Base-by-base conservation (phyloP, 1,140 invertebrate species). In the Marisa cornuarietis region DNA sequence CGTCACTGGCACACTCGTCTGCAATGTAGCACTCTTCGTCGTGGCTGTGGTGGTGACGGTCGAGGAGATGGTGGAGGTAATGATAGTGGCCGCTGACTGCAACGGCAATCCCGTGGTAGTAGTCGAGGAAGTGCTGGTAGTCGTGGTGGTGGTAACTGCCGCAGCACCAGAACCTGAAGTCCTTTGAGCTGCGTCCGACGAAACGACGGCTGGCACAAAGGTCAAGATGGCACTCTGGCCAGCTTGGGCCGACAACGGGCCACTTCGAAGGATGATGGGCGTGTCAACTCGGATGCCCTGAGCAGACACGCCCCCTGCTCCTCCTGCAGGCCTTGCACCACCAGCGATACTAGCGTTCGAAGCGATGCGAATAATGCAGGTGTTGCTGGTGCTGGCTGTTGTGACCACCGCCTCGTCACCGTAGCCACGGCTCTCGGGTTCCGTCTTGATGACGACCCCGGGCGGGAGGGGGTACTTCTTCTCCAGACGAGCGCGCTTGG, bases 401-500 rank as follows among this genome's bases (percentile, higher is more conserved):
- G 65, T 24, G 20, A 51, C 66, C 8, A 65, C 52, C 24, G 62
- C 76, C 11, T 74, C 78, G 22, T 74, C 78, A 2, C 71, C 71
- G 49, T 79, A 79, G 5, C 78, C 78, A 22, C 14, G 58, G 11
- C 71, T 71, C 1, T 54, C 42, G 0, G 76, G 76, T 51, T 83
- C 82, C 13, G 76, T 81, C 63, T 83, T 83, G 74, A 83, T 83
- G 52, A 83, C 77, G 20, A 83, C 82, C 0, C 82, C 1, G 94
- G 92, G 76, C 95, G 95, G 1, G 94, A 94, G 87, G 92, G 93
- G 82, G 95, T 95, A 14, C 95, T 96, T 1, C 95, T 96, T 11
- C 96, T 97, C 0, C 96, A 98, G 91, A 96, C 96, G 9, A 96
- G 95, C 85, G 95, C 95, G 0, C 96, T 95, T 87, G 96, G 96